A percentile compares a stretch with the other conserved stretches of the same genome.
phyloP scores from a whole-genome alignment of 2,888 invertebrate species.

The Craniophora ligustri region DNA sequence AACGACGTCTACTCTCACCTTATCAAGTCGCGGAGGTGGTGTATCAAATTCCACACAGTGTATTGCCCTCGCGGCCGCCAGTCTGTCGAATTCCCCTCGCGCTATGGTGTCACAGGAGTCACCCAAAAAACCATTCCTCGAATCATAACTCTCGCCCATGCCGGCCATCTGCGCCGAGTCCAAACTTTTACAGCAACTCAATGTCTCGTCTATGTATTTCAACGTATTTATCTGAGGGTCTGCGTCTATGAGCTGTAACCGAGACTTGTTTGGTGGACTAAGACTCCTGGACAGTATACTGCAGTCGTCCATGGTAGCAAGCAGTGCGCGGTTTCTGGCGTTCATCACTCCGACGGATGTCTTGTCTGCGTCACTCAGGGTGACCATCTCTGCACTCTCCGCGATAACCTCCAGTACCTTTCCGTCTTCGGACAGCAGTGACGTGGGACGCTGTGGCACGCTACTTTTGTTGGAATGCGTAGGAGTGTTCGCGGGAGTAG shows the following conservation, averaged over 20 bases:
- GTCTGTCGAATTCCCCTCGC: slow-evolving; percentile 76
- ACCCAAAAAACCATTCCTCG: slow-evolving; percentile 81
- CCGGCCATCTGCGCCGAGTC: slow-evolving; percentile 84
- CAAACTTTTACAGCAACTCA: slow-evolving; percentile 84
- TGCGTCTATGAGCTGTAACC: slow-evolving; percentile 81
- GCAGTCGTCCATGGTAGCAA: slow-evolving; percentile 88
- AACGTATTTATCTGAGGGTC: slow-evolving; percentile 88
- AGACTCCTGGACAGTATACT: slow-evolving; percentile 83
- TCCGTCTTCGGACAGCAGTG: slow-evolving; percentile 90
- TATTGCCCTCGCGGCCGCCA: slow-evolving; percentile 69
- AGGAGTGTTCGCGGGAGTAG: slow-evolving; percentile 84
- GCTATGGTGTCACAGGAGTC: slow-evolving; percentile 85
- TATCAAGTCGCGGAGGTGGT: slow-evolving; percentile 77
- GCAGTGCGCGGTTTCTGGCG: slow-evolving; percentile 83
- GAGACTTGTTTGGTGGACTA: slow-evolving; percentile 81
- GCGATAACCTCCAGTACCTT: slow-evolving; percentile 91
- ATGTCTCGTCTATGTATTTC: slow-evolving; percentile 89
- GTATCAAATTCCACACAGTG: slow-evolving; percentile 75
- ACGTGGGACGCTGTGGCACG: slow-evolving; percentile 87
- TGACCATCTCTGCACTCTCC: slow-evolving; percentile 91
- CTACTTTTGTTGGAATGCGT: slow-evolving; percentile 76
- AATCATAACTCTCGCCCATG: slow-evolving; percentile 86
- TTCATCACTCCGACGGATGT: slow-evolving; percentile 80
- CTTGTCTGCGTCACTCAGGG: slow-evolving; percentile 88
- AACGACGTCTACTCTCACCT: slow-evolving; percentile 59